Base-by-base conservation (phyloP, 2,888 invertebrate species). In the Drosophila tanythrix region DNA sequence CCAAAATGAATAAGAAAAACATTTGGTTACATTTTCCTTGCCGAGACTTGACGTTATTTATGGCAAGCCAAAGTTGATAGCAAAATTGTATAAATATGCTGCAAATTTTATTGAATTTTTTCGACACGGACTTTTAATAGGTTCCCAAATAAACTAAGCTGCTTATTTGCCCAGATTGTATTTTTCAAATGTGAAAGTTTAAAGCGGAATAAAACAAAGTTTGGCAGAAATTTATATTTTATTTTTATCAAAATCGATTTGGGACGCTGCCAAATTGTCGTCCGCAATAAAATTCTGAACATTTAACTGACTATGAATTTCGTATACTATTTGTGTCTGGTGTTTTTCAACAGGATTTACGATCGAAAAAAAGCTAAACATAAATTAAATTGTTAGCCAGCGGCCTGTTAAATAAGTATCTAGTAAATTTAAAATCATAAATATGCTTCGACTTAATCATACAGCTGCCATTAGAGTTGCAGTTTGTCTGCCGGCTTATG, bases 401-500 rank as follows among this genome's bases (percentile, higher is more conserved):
- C 38, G 2, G 18, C 8, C 38, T 2, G 0, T 18, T 2, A 10
- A 38, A 18, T 38, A 38, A 38, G 2, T 25, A 13, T 25, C 1
- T 43, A 5, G 10, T 5, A 21, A 25, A 21, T 29, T 18, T 5
- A n/a, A n/a, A 38, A 8, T 31, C 5, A 8, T 5, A 25, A 18
- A 18, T 29, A 3, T 6, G 6, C n/a, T 21, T 64, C 35, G 4
- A 36, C 7, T n/a, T 27, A 43, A 31, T 46, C 53, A 5, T 11
- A 4, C 11, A 33, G 13, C 48, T 58, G 62, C 40, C 59, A 60
- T 33, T 36, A 2, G 52, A 64, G 62, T 15, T 51, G 13, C n/a
- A n/a, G 13, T 18, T 35, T 2, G n/a, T 7, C 18, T 27, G 15
- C 15, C 3, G 2, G 0, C 35, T 25, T 18, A 10, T 15, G 29